These are phyloP conservation scores for Drosophila sulfurigaster DNA, from an alignment of 1,140 invertebrate species.

Conservation along the genomic window DNA sequence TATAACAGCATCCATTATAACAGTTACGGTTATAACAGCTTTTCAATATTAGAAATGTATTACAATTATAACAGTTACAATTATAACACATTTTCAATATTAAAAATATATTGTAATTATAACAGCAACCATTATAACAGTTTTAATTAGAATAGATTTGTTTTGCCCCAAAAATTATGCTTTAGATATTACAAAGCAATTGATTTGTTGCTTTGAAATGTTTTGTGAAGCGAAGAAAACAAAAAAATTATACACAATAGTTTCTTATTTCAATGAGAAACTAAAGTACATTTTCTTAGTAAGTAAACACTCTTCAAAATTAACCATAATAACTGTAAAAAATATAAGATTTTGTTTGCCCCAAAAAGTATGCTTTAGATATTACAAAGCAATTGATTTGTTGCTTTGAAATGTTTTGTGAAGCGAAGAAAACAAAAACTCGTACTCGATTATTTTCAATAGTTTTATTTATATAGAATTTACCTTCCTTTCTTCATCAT, in stretches of 20 bases:
- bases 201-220: not conserved
- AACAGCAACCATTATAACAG: too few relatives aligned
- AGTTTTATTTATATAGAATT: conserved; percentile 83
- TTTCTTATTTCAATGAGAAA: conserved; percentile 26
- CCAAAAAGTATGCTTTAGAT: not conserved
- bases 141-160: too few relatives aligned
- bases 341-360: not conserved
- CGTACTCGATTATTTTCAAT: conserved; percentile 65
- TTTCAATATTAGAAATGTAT: too few relatives aligned
- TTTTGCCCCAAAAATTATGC: not conserved
- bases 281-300: too few relatives aligned
- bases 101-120: too few relatives aligned
- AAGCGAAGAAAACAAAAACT: conserved; percentile 24
- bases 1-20: too few relatives aligned
- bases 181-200: not conserved
- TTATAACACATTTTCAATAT: too few relatives aligned
- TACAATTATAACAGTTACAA: too few relatives aligned
- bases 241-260: conserved; percentile 73
- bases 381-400: not conserved
- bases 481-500: conserved; percentile 85
- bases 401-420: too few relatives aligned
- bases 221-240: not conserved
- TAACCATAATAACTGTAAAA: too few relatives aligned
- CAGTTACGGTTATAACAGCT: too few relatives aligned
- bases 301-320: too few relatives aligned